A percentile compares a stretch with the other conserved stretches of the same genome.
Conservation (phyloP, 2,888 invertebrate species). For the Melinopterus prodromus region DNA sequence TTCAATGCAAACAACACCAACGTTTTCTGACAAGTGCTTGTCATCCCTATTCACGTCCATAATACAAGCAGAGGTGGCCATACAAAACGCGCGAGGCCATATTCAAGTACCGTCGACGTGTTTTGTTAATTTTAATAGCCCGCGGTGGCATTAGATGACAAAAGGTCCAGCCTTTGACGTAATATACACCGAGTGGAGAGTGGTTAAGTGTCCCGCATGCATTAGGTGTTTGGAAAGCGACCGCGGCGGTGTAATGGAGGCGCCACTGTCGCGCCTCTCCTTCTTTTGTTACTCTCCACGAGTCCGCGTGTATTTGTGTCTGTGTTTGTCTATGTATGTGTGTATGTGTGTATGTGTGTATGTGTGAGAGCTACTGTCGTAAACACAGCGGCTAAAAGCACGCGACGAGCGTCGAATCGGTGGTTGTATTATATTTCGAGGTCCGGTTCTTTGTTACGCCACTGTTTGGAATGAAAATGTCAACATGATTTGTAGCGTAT, state of each 20-base stretch:
- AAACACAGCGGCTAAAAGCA: not conserved
- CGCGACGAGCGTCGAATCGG: not conserved
- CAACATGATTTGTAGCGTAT: conserved; percentile 35
- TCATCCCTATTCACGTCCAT: not conserved
- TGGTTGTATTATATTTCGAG: not conserved
- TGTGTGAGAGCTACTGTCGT: not conserved
- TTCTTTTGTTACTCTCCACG: not conserved
- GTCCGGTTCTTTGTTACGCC: not conserved
- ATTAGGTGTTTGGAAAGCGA: conserved; percentile 4
- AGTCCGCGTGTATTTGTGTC: not conserved
- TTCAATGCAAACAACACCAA: not conserved
- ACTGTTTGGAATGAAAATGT: conserved; percentile 31
- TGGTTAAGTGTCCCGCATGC: conserved; percentile 4
- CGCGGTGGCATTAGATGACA: not conserved
- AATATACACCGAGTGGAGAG: not conserved
- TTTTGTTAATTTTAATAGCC: conserved; percentile 4
- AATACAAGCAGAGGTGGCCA: not conserved
- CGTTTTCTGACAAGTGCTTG: not conserved
- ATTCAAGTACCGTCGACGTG: not conserved
- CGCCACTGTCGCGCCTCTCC: not conserved
- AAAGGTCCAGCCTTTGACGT: not conserved
- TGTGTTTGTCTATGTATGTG: too few species aligned
- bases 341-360: too few species aligned
- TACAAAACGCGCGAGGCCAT: not conserved
- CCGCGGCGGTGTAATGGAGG: not conserved